phyloP scores from a whole-genome alignment of 2,797 vertebrate species.

The Parambassis ranga region DNA sequence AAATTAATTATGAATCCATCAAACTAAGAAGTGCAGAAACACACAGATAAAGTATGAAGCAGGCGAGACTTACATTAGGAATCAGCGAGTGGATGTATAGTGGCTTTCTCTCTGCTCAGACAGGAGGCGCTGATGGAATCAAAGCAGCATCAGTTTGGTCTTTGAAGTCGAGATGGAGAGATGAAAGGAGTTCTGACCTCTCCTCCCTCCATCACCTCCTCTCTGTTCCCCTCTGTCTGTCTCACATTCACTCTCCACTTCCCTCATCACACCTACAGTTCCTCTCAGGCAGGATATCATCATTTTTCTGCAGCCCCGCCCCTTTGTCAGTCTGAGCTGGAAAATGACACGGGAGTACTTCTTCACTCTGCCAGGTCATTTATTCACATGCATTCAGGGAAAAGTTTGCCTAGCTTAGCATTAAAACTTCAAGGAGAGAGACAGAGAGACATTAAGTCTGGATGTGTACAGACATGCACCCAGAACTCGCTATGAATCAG shows the following conservation, averaged over 20 bases:
- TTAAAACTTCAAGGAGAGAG: background rate
- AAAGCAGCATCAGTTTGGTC: conserved; percentile 66
- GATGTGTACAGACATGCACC: too few species aligned
- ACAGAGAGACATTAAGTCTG: too few species aligned
- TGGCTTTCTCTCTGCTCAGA: conserved; percentile 41
- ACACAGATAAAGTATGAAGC: background rate
- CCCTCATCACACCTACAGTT: conserved; percentile 38
- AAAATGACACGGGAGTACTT: background rate
- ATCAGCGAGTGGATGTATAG: background rate
- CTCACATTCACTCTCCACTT: conserved; percentile 30
- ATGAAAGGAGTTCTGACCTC: conserved; percentile 76
- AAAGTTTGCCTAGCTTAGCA: background rate
- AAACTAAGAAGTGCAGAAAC: background rate
- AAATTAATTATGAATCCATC: too few species aligned
- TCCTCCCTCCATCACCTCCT: conserved; percentile 37
- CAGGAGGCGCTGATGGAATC: conserved; percentile 71
- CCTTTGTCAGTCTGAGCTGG: background rate
- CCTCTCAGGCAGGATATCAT: conserved; percentile 13
- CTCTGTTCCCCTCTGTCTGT: conserved; percentile 13
- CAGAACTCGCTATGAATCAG: too few species aligned
- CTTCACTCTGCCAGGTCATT: background rate
- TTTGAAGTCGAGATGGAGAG: conserved; percentile 80
- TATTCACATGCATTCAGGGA: background rate
- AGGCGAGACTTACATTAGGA: background rate
- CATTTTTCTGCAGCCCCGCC: conserved; percentile 10